phyloP scores from a whole-genome alignment of 2,888 invertebrate genomes.

The Hirtodrosophila trivittata region DNA sequence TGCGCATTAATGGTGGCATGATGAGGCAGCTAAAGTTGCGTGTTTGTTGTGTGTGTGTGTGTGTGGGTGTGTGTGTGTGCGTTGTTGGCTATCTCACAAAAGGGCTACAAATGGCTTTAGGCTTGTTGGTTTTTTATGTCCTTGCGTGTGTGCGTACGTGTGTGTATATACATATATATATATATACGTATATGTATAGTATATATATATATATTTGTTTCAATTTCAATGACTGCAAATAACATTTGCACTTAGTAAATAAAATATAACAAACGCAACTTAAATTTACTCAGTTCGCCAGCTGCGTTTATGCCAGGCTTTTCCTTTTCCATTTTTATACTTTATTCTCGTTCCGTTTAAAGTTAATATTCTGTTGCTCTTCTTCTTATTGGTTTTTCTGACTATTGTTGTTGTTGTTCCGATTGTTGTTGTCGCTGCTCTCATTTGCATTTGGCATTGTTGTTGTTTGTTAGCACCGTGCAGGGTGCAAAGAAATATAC shows the following conservation, averaged over 20 bases:
- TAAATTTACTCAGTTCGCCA: slow-evolving; percentile 46
- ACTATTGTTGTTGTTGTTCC: slow-evolving; percentile 7
- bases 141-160: slow-evolving; percentile 39
- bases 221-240: slow-evolving; percentile 79
- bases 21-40: slow-evolving; percentile 75
- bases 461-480: slow-evolving; percentile 27
- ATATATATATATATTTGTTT: slow-evolving; percentile 61
- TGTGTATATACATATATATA: slow-evolving; percentile 31
- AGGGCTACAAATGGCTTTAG: slow-evolving; percentile 79
- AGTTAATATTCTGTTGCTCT: slow-evolving; percentile 37
- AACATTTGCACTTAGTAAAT: slow-evolving; percentile 80
- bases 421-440: slow-evolving; percentile 34
- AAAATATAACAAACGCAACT: slow-evolving; percentile 73
- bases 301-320: slow-evolving; percentile 26
- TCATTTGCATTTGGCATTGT: slow-evolving; percentile 71
- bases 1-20: slow-evolving; percentile 76
- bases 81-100: slow-evolving; percentile 70
- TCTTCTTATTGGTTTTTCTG: slow-evolving; percentile 9
- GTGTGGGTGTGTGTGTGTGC: slow-evolving; percentile 13
- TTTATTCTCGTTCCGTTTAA: slow-evolving; percentile 38
- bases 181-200: slow-evolving; percentile 30
- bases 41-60: slow-evolving; percentile 47
- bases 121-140: slow-evolving; percentile 58
- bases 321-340: too few relatives aligned
- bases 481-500: slow-evolving; percentile 38